Percentiles rank a stretch among this genome's conserved stretches.
Evolutionary conservation across 2,888 invertebrate species (phyloP).

Genomic region (Dichetophora obliterata): DNA sequence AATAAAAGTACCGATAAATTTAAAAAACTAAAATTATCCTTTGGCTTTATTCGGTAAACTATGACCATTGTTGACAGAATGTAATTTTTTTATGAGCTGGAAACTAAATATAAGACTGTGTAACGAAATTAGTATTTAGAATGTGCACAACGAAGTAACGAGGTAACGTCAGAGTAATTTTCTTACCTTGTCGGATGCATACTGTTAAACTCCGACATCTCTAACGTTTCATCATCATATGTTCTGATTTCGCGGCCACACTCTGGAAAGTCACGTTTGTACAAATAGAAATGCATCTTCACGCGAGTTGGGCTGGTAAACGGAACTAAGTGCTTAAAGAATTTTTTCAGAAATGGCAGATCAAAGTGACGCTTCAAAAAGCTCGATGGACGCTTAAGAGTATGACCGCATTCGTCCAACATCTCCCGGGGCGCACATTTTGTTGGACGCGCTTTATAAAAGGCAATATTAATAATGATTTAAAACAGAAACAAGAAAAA

Average conservation of each 20-base stretch:
- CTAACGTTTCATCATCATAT: slow-evolving; percentile 57
- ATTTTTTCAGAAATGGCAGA: slow-evolving; percentile 60
- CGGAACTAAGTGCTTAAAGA: slow-evolving; percentile 62
- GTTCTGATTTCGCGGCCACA: slow-evolving; percentile 62
- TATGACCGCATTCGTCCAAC: slow-evolving; percentile 57
- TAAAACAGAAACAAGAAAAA: too few relatives aligned
- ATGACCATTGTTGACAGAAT: too few relatives aligned
- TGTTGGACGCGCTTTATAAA: slow-evolving; percentile 5
- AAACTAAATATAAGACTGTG: too few relatives aligned
- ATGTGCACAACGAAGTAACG: too few relatives aligned
- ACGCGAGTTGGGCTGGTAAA: slow-evolving; percentile 56
- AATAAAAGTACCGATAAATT: too few relatives aligned
- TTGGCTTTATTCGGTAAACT: too few relatives aligned
- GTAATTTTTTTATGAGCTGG: too few relatives aligned
- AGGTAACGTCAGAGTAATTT: too few relatives aligned
- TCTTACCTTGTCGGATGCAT: slow-evolving; percentile 65
- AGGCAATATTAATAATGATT: too few relatives aligned
- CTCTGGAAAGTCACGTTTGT: slow-evolving; percentile 63
- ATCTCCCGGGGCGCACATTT: not conserved
- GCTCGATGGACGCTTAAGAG: slow-evolving; percentile 53
- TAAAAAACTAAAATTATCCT: too few relatives aligned
- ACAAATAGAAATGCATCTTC: slow-evolving; percentile 64
- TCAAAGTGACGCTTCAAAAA: slow-evolving; percentile 58
- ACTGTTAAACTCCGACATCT: slow-evolving; percentile 60
- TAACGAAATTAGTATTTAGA: too few relatives aligned